phyloP scores from a whole-genome alignment of 2,888 invertebrate species.

The Drosophila atripex region DNA sequence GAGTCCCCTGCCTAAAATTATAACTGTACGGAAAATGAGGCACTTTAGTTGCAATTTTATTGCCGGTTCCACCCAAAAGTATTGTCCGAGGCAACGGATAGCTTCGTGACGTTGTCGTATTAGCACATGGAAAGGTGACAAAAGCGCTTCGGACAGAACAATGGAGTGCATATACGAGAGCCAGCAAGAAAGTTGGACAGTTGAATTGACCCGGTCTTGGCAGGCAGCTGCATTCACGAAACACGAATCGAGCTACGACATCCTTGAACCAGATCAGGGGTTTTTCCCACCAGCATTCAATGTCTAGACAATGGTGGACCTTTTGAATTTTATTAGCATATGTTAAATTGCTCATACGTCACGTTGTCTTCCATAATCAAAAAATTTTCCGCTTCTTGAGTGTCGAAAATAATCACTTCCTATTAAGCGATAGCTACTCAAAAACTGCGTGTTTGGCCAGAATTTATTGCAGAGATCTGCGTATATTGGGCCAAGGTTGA shows the following conservation, averaged over 20 bases:
- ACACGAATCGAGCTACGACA: conserved; percentile 1
- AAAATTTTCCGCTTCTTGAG: conserved; percentile 1
- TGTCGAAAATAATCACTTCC: neutral
- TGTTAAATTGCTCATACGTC: neutral
- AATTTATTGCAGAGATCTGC: neutral
- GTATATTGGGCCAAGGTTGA: neutral
- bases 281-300: conserved; percentile 8
- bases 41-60: conserved; percentile 23
- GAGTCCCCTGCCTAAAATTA: conserved; percentile 32
- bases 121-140: conserved; percentile 41
- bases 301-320: neutral
- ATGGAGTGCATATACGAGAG: conserved; percentile 34
- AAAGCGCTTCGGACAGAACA: conserved; percentile 35
- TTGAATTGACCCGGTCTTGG: conserved; percentile 4
- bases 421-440: neutral
- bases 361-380: neutral
- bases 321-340: conserved; percentile 2
- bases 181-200: conserved; percentile 6
- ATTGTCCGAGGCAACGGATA: conserved; percentile 12
- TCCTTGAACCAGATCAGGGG: conserved; percentile 39
- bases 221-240: conserved; percentile 17
- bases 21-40: conserved; percentile 46
- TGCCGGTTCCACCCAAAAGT: conserved; percentile 1
- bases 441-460: neutral
- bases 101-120: conserved; percentile 29